A percentile compares a stretch with the other conserved stretches of the same genome.
These are phyloP conservation scores for Drosophila leonis DNA, from an alignment of 2,888 invertebrate species.

Conservation along the genomic window DNA sequence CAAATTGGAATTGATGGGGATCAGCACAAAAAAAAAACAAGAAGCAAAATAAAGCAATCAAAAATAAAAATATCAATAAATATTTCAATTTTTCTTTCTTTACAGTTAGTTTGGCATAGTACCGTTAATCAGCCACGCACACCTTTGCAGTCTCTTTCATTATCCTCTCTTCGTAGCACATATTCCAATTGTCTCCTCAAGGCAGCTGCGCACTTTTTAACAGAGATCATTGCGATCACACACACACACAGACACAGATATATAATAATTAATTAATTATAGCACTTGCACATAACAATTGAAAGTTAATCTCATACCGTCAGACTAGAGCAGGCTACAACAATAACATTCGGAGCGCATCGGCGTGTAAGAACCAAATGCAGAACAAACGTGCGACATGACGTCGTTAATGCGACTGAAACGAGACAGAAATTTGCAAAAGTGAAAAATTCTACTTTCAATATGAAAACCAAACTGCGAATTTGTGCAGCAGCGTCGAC, in stretches of 20 bases:
- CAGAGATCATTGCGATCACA: conserved; percentile 17
- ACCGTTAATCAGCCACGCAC: neutral
- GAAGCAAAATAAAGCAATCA: too few species aligned
- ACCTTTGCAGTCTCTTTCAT: neutral
- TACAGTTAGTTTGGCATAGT: neutral
- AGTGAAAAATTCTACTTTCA: conserved; percentile 83
- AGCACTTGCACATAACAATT: conserved; percentile 28
- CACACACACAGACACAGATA: conserved; percentile 5
- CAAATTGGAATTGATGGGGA: conserved; percentile 7
- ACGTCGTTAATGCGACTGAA: conserved; percentile 83
- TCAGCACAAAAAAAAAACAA: neutral
- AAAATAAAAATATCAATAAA: too few species aligned
- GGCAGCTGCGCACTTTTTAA: neutral
- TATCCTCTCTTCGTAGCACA: conserved; percentile 4
- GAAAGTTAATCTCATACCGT: conserved; percentile 40
- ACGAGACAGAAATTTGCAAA: conserved; percentile 77
- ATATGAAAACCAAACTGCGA: conserved; percentile 74
- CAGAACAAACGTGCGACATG: conserved; percentile 81
- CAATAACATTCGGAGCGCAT: conserved; percentile 35
- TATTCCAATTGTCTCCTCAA: conserved; percentile 4
- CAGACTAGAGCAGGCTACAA: conserved; percentile 21
- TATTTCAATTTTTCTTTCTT: neutral
- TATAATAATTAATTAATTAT: conserved; percentile 7
- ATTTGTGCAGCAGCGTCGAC: conserved; percentile 53
- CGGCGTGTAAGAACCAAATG: too few species aligned